Evolutionary conservation across 2,888 invertebrate species (phyloP), one percentile per base, ranked within the genome.

Genomic region (Polyommatus icarus): DNA sequence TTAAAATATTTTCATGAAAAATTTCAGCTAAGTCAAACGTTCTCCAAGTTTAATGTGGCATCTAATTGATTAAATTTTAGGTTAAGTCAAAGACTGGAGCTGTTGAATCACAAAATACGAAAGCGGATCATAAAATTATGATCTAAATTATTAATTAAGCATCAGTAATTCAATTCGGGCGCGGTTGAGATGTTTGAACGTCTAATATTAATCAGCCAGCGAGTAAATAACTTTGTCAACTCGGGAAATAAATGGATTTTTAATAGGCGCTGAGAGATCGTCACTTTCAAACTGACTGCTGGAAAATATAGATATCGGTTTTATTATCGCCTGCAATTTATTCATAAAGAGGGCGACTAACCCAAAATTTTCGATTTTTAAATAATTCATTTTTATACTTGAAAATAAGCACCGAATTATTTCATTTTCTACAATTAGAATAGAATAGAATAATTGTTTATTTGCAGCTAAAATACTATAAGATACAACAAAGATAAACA

Each of bases 171-270:
- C 18, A 29, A 67, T 67, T 67, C 32, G 5, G 67, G 67, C 29
- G 67, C 29, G 29, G 67, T 67, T 67, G 29, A 67, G 67, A 67
- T 15, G 67, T 29, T 67, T 32, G 29, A 67, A 67, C 67, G 67
- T 67, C 67, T 67, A 67, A 67, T 67, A 67, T 67, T 67, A 67
- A 67, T 67, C 67, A 29, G 29, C 67, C 15, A 67, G 67, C 29
- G 67, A 67, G 67, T 67, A 32, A 61, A 61, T 32, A 67, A 67
- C 67, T 67, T 67, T 67, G 67, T 67, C 67, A 67, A 67, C 67
- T 67, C 15, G 29, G 67, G 18, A 67, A 67, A 67, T 67, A 67
- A 67, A 67, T 32, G 67, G 67, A 67, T 67, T 67, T 32, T 67
- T 67, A 67, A 29, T 32, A 32, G 67, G 29, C 32, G 29, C 29